A percentile compares a stretch with the other conserved stretches of the same genome.
Conservation (phyloP, 1,140 invertebrate genomes). For the Drosophila mojavensis region DNA sequence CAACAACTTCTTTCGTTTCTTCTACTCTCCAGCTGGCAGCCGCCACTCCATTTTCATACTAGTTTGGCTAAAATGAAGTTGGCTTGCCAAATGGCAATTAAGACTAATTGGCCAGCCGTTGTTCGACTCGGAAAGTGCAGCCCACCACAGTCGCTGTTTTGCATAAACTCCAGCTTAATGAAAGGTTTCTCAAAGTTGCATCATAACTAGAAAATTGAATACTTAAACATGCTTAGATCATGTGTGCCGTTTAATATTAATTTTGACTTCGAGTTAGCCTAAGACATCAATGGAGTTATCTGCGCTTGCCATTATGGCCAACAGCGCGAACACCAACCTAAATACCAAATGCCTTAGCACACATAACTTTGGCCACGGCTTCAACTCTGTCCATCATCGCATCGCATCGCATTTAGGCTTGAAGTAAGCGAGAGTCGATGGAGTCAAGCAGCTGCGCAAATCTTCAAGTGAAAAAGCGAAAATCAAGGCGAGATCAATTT, state of each 20-base stretch:
- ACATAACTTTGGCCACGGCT: slow-evolving; percentile 18
- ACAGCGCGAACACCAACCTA: slow-evolving; percentile 64
- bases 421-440: slow-evolving; percentile 63
- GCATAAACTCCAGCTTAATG: slow-evolving; percentile 9
- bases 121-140: slow-evolving; percentile 55
- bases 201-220: slow-evolving; percentile 32
- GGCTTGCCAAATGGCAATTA: slow-evolving; percentile 63
- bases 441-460: slow-evolving; percentile 59
- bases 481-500: slow-evolving; percentile 4
- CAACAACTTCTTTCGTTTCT: slow-evolving; percentile 56
- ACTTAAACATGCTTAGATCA: background rate
- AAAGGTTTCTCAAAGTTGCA: slow-evolving; percentile 47
- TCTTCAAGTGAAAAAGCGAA: slow-evolving; percentile 45
- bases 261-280: background rate
- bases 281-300: slow-evolving; percentile 29
- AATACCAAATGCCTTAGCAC: slow-evolving; percentile 62
- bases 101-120: slow-evolving; percentile 66
- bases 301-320: slow-evolving; percentile 6
- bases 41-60: background rate
- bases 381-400: slow-evolving; percentile 17
- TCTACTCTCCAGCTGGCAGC: background rate
- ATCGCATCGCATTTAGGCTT: slow-evolving; percentile 46
- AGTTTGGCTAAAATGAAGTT: slow-evolving; percentile 55
- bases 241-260: background rate
- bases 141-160: slow-evolving; percentile 40